phyloP scores from a whole-genome alignment of 2,113 vertebrate genomes.

The Callipepla californica region DNA sequence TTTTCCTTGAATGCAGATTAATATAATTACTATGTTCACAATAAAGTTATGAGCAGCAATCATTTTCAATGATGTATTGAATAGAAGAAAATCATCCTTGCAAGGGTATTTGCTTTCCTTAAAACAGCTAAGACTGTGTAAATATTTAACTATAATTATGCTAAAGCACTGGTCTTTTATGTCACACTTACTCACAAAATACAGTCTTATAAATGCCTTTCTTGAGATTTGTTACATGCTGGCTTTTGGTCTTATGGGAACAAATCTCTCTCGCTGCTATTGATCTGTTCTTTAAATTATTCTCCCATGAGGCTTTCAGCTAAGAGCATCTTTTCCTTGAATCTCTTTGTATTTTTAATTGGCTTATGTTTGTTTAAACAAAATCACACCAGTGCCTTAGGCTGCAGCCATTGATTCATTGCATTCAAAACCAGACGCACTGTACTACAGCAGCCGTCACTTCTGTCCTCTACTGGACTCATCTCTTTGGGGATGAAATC shows the following conservation, averaged over 20 bases:
- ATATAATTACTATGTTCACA: constrained; percentile 15
- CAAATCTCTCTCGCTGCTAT: constrained; percentile 62
- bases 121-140: constrained; percentile 58
- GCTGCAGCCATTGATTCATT: constrained; percentile 21
- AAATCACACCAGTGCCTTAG: constrained; percentile 69
- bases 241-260: constrained; percentile 67
- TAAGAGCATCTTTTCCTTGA: constrained; percentile 70
- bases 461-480: constrained; percentile 55
- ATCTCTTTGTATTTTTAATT: constrained; percentile 78
- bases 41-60: not conserved
- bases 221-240: constrained; percentile 55
- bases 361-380: constrained; percentile 78
- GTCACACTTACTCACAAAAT: constrained; percentile 56
- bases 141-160: constrained; percentile 72
- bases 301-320: constrained; percentile 67
- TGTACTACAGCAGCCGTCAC: constrained; percentile 2
- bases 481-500: constrained; percentile 58
- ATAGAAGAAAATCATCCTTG: constrained; percentile 41
- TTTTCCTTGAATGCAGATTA: constrained; percentile 7
- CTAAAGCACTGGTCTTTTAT: constrained; percentile 53
- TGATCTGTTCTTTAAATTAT: constrained; percentile 77
- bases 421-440: constrained; percentile 51
- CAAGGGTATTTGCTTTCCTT: constrained; percentile 45
- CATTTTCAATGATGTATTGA: not conserved
- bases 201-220: constrained; percentile 58